Conservation (phyloP, 2,113 vertebrate species). For the Taxidea taxus region DNA sequence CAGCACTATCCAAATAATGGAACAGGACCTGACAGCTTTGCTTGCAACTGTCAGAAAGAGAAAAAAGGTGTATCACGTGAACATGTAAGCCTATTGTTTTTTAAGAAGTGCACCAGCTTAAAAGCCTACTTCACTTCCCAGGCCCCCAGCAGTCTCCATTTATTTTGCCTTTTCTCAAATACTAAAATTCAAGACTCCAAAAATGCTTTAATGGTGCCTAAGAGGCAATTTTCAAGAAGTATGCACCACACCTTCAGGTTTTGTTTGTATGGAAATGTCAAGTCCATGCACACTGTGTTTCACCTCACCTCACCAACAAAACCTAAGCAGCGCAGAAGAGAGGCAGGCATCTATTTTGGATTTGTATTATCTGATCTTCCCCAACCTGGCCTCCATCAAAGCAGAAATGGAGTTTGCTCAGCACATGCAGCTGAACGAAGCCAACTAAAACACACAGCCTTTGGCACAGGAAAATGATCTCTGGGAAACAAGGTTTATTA, state of each 20-base stretch:
- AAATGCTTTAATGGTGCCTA: neutral
- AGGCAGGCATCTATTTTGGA: neutral
- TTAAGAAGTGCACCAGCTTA: slow-evolving; percentile 24
- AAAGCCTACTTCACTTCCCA: slow-evolving; percentile 15
- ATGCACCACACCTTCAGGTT: neutral
- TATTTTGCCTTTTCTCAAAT: slow-evolving; percentile 31
- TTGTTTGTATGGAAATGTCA: neutral
- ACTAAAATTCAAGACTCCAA: slow-evolving; percentile 36
- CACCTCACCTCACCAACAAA: neutral
- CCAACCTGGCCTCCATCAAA: neutral
- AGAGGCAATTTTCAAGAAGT: neutral
- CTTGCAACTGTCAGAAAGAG: neutral
- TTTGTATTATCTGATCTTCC: neutral
- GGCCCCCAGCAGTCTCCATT: neutral
- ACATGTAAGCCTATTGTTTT: neutral
- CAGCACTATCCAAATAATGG: neutral
- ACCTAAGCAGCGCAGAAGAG: neutral
- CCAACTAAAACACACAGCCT: neutral
- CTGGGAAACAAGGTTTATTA: neutral
- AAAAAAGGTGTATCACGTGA: neutral
- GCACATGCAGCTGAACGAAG: neutral
- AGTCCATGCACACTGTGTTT: neutral
- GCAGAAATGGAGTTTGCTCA: neutral
- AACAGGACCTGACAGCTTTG: slow-evolving; percentile 11
- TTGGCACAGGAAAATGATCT: neutral